These are phyloP conservation scores for Rhinogobius similis DNA, from an alignment of 2,113 vertebrate species.

Conservation along the genomic window DNA sequence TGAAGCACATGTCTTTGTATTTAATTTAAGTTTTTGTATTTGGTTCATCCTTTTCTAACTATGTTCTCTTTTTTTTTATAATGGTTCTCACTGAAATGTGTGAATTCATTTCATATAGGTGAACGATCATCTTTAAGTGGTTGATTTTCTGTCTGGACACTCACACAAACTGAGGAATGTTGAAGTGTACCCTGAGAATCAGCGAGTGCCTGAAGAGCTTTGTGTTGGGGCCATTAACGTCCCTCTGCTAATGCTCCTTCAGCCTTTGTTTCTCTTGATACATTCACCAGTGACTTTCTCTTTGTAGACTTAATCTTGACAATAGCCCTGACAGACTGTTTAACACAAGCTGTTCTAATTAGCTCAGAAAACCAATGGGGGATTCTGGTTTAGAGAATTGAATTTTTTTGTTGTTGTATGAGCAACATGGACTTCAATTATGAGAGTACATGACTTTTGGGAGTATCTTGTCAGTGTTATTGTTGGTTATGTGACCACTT, in stretches of 20 bases:
- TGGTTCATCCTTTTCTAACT: too few species aligned
- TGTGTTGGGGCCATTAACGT: constrained; percentile 68
- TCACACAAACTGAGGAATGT: constrained; percentile 73
- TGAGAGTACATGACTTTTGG: too few species aligned
- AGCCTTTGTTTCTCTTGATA: constrained; percentile 27
- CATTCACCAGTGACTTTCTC: constrained; percentile 19
- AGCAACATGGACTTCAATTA: too few species aligned
- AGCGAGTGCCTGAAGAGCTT: constrained; percentile 58
- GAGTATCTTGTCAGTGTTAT: too few species aligned
- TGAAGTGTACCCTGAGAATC: constrained; percentile 69
- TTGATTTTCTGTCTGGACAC: constrained; percentile 6
- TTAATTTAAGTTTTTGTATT: too few species aligned
- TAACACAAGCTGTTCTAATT: too few species aligned
- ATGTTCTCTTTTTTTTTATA: too few species aligned
- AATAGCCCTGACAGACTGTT: constrained; percentile 32
- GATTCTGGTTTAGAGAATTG: neutral
- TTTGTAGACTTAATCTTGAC: constrained; percentile 30
- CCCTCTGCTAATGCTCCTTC: constrained; percentile 43
- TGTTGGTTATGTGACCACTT: too few species aligned
- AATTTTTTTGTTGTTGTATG: constrained; percentile 2
- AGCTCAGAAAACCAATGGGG: constrained; percentile 28
- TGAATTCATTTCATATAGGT: too few species aligned
- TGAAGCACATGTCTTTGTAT: too few species aligned
- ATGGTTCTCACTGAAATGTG: too few species aligned
- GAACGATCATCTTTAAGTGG: too few species aligned